phyloP scores from a whole-genome alignment of 2,888 invertebrate genomes.

The Dasypolia templi region DNA sequence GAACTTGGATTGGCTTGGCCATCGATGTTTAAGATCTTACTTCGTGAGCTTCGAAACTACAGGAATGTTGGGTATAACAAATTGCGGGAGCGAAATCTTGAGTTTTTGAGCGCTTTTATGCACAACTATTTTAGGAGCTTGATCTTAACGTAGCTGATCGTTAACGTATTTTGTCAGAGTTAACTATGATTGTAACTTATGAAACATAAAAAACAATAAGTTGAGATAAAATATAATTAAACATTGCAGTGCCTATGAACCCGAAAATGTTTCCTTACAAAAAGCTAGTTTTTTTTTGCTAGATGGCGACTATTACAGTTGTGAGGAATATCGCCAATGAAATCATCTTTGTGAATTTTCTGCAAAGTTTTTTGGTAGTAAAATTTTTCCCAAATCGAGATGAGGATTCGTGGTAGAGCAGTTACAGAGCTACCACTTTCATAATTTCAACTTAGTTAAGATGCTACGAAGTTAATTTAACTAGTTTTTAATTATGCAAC shows the following conservation, averaged over 20 bases:
- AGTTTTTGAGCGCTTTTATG: constrained; percentile 24
- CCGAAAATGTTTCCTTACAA: neutral
- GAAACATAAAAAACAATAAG: neutral
- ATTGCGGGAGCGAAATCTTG: constrained; percentile 33
- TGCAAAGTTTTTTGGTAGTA: neutral
- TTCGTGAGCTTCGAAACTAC: constrained; percentile 53
- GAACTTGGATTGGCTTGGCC: constrained; percentile 49
- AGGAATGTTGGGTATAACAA: constrained; percentile 43
- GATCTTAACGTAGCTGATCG: neutral
- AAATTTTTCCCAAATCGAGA: constrained; percentile 22
- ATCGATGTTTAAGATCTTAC: constrained; percentile 50
- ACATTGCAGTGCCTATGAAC: neutral
- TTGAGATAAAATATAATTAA: neutral
- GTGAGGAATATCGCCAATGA: neutral
- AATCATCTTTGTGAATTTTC: neutral
- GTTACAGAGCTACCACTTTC: constrained; percentile 65
- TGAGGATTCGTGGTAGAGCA: constrained; percentile 41
- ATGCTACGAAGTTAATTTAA: constrained; percentile 72
- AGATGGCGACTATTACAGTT: neutral
- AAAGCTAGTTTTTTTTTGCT: neutral
- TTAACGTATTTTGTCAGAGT: neutral
- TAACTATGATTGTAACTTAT: too few species aligned
- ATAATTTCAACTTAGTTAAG: constrained; percentile 76
- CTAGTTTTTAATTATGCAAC: constrained; percentile 77
- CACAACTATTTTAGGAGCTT: constrained; percentile 36